phyloP scores from a whole-genome alignment of 1,140 invertebrate genomes.

The Melitaea cinxia region DNA sequence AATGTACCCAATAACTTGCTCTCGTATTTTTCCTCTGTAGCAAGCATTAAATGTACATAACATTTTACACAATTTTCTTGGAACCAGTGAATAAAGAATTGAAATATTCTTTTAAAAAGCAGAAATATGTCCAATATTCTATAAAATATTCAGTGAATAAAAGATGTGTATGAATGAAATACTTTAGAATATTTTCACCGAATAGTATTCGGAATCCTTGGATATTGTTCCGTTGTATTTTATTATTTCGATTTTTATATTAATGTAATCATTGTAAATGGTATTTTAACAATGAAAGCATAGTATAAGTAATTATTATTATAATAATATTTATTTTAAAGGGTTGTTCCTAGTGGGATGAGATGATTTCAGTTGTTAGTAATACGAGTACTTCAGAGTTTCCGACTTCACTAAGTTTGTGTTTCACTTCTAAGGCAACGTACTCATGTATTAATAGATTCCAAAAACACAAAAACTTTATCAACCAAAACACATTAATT shows the following conservation, averaged over 20 bases:
- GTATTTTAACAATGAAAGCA: too few relatives aligned
- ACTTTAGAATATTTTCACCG: constrained; percentile 4
- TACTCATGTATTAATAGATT: too few relatives aligned
- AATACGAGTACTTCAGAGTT: too few relatives aligned
- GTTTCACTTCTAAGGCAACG: too few relatives aligned
- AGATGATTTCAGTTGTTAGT: too few relatives aligned
- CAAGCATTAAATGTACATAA: not conserved
- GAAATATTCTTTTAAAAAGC: constrained; percentile 1
- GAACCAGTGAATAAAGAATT: not conserved
- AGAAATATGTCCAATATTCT: constrained; percentile 15
- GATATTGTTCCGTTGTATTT: not conserved
- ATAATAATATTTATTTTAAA: too few relatives aligned
- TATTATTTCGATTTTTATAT: not conserved
- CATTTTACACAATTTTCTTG: not conserved
- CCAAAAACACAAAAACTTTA: too few relatives aligned
- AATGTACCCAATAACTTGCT: not conserved
- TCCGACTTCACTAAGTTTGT: too few relatives aligned
- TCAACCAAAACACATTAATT: too few relatives aligned
- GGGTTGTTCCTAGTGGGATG: too few relatives aligned
- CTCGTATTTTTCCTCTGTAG: not conserved
- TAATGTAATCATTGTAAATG: not conserved
- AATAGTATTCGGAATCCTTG: not conserved
- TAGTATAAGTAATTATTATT: too few relatives aligned
- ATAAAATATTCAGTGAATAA: constrained; percentile 24
- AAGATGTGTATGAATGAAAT: constrained; percentile 9